phyloP scores from a whole-genome alignment of 2,797 vertebrate species.

The Liasis olivaceus region DNA sequence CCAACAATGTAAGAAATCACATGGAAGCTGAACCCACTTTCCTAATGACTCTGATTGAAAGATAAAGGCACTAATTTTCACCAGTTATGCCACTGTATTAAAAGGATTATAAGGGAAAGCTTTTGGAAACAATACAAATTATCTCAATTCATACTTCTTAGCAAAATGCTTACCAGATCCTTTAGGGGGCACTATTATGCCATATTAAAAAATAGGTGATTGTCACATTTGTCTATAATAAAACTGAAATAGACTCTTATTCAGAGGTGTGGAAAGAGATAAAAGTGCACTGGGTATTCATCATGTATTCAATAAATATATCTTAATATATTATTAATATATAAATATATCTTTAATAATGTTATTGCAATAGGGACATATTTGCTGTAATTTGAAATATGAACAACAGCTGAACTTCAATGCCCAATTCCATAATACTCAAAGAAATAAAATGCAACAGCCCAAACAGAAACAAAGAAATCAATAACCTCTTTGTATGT shows the following conservation, averaged over 20 bases:
- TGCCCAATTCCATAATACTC: neutral
- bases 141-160: neutral
- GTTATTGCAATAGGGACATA: neutral
- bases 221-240: neutral
- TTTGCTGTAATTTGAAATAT: neutral
- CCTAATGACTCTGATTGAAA: neutral
- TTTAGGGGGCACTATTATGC: neutral
- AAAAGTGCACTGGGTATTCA: neutral
- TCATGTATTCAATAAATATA: neutral
- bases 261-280: neutral
- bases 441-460: neutral
- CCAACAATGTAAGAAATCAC: neutral
- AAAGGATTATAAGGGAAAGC: neutral
- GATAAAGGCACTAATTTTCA: neutral
- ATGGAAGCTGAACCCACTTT: neutral
- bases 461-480: neutral
- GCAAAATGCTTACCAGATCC: neutral
- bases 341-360: neutral
- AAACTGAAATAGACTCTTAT: neutral
- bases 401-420: neutral
- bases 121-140: neutral
- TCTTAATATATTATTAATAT: neutral
- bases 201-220: neutral
- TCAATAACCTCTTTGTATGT: neutral
- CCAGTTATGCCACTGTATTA: neutral